Evolutionary conservation across 2,797 vertebrate genomes (phyloP).

Genomic region (Oryzias dopingdopingensis): DNA sequence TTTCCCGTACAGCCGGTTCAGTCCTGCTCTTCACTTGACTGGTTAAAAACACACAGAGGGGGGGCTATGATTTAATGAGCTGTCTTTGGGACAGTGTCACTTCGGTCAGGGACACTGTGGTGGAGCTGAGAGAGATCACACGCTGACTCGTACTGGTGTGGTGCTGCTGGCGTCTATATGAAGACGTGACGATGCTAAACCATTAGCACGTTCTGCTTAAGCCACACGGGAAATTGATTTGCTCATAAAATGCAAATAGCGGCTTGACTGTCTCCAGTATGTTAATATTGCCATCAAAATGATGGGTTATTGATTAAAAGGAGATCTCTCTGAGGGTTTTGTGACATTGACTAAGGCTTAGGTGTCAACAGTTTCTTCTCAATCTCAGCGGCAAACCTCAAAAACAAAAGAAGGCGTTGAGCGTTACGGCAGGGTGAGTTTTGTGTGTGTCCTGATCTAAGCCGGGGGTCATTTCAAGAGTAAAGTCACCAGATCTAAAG

Average conservation of each 20-base stretch:
- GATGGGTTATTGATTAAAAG: conserved; percentile 49
- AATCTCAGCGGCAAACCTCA: conserved; percentile 22
- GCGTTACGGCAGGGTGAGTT: background rate
- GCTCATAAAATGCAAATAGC: conserved; percentile 59
- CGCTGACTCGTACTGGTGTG: too few relatives aligned
- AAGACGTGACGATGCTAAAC: too few relatives aligned
- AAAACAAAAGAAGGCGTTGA: conserved; percentile 26
- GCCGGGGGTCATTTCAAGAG: conserved; percentile 54
- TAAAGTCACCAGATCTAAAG: conserved; percentile 29
- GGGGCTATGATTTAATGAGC: conserved; percentile 41
- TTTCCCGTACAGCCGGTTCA: conserved; percentile 20
- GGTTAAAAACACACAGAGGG: conserved; percentile 10
- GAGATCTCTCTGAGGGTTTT: conserved; percentile 10
- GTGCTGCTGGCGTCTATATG: too few relatives aligned
- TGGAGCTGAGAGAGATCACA: conserved; percentile 15
- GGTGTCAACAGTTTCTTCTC: conserved; percentile 20
- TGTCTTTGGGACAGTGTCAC: conserved; percentile 35
- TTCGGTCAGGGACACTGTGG: conserved; percentile 38
- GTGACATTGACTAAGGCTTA: conserved; percentile 47
- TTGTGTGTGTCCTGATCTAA: conserved; percentile 1
- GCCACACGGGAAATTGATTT: conserved; percentile 59
- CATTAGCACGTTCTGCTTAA: conserved; percentile 26
- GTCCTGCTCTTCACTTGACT: conserved; percentile 16
- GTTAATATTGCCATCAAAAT: conserved; percentile 49
- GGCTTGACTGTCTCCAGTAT: conserved; percentile 48